Percentiles rank a stretch among this genome's conserved stretches.
phyloP scores from a whole-genome alignment of 2,888 invertebrate species.

The Cotesia congregata region DNA sequence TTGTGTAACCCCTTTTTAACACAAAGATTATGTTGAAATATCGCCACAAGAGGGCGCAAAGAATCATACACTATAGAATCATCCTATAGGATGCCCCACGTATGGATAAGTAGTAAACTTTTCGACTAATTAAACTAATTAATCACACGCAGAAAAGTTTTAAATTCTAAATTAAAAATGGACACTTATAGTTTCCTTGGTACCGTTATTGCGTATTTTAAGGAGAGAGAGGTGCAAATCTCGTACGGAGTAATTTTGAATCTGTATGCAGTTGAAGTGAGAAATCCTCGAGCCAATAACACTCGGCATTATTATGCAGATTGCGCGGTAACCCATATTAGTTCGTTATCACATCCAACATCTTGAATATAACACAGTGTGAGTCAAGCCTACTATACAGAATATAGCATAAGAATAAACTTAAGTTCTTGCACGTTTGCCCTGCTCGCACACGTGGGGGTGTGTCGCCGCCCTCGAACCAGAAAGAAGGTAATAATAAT shows the following conservation, averaged over 20 bases:
- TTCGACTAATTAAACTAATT: neutral
- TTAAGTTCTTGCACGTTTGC: slow-evolving; percentile 2
- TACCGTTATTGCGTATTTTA: neutral
- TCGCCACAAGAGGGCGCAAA: too few relatives aligned
- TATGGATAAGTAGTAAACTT: neutral
- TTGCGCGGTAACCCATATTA: slow-evolving; percentile 68
- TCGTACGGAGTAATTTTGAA: slow-evolving; percentile 65
- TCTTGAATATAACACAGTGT: slow-evolving; percentile 58
- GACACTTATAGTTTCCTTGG: neutral
- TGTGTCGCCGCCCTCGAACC: slow-evolving; percentile 28
- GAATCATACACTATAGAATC: too few relatives aligned
- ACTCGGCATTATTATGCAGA: slow-evolving; percentile 68
- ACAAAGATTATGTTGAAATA: too few relatives aligned
- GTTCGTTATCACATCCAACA: slow-evolving; percentile 66
- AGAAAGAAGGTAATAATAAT: slow-evolving; percentile 5
- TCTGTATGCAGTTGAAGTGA: slow-evolving; percentile 66
- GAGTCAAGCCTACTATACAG: slow-evolving; percentile 30
- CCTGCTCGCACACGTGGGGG: slow-evolving; percentile 21
- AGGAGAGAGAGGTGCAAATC: slow-evolving; percentile 28
- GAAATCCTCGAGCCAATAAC: slow-evolving; percentile 66
- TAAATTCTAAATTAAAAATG: neutral
- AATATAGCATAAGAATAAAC: neutral
- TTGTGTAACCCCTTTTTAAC: too few relatives aligned
- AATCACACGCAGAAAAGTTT: neutral
- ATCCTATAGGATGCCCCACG: too few relatives aligned